A percentile compares a stretch with the other conserved stretches of the same genome.
These are phyloP conservation scores for Ostrea edulis DNA, from an alignment of 1,140 invertebrate genomes.

Conservation along the genomic window DNA sequence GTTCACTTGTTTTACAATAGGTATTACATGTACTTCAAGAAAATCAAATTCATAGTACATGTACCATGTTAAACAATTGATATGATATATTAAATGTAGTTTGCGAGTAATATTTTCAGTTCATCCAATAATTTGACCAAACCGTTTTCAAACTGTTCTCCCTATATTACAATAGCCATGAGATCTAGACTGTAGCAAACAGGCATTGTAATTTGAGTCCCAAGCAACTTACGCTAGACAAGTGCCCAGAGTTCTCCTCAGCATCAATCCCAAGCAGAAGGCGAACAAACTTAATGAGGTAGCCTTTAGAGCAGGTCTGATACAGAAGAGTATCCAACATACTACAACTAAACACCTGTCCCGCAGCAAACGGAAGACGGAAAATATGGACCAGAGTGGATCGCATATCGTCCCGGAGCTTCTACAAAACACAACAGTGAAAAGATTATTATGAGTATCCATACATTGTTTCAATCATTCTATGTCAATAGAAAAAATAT, in stretches of 20 bases:
- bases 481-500: neutral
- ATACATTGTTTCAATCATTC: neutral
- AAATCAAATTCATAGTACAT: too few species aligned
- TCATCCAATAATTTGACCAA: too few species aligned
- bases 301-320: conserved; percentile 76
- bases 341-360: conserved; percentile 94
- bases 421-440: conserved; percentile 83
- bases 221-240: conserved; percentile 72
- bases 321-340: conserved; percentile 84
- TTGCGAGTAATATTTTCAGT: too few species aligned
- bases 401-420: conserved; percentile 93
- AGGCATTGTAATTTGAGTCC: neutral
- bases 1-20: too few species aligned
- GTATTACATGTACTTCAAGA: too few species aligned
- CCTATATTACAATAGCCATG: too few species aligned
- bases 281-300: conserved; percentile 74
- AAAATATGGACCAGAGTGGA: conserved; percentile 99
- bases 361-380: conserved; percentile 97
- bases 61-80: too few species aligned
- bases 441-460: neutral
- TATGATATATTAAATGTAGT: too few species aligned
- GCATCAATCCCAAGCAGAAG: conserved; percentile 74
- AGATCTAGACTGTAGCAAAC: too few species aligned
- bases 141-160: too few species aligned
- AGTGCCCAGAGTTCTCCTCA: conserved; percentile 73